Percentiles rank a stretch among this genome's conserved stretches.
phyloP scores from a whole-genome alignment of 2,888 invertebrate genomes.

The Torymus auratus region DNA sequence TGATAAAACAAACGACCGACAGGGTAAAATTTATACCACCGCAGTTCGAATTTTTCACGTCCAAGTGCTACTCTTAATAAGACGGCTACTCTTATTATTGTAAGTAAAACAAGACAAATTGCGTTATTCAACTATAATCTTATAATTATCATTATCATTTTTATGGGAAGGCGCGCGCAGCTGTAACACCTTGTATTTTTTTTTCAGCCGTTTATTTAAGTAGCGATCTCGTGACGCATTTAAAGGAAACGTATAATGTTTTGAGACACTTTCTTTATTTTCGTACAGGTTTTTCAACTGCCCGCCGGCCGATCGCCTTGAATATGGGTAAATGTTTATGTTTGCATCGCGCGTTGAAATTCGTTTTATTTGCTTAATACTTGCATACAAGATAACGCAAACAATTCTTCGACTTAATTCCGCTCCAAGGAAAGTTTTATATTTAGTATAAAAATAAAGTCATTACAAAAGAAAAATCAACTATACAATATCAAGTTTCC shows the following conservation, averaged over 20 bases:
- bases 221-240: background rate
- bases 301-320: slow-evolving; percentile 13
- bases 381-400: no score
- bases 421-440: no score
- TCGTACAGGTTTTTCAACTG: slow-evolving; percentile 36
- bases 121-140: slow-evolving; percentile 10
- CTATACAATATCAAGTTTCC: no score
- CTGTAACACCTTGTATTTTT: background rate
- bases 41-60: background rate
- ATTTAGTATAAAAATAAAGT: no score
- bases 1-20: slow-evolving; percentile 16
- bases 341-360: no score
- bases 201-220: background rate
- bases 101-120: background rate
- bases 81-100: background rate
- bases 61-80: background rate
- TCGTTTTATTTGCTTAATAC: no score
- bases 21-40: slow-evolving; percentile 11
- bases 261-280: slow-evolving; percentile 45
- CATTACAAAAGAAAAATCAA: no score
- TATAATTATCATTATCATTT: slow-evolving; percentile 20
- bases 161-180: background rate
- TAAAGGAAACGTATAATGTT: slow-evolving; percentile 15
- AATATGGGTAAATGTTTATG: background rate
- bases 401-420: no score